phyloP scores from a whole-genome alignment of 2,888 invertebrate species.

The Drosophila quinaria region DNA sequence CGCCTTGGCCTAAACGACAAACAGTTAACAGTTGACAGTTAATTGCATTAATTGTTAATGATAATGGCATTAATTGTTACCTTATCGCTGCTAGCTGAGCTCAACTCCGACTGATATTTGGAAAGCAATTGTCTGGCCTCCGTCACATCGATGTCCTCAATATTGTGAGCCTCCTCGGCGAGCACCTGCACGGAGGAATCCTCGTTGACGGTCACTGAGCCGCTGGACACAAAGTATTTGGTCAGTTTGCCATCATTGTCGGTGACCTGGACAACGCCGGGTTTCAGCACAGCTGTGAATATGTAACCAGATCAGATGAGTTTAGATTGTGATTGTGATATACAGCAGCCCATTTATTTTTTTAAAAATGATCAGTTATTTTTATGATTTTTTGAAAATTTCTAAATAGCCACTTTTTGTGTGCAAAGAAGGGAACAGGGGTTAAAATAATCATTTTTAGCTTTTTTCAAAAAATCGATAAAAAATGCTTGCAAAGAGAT shows the following conservation, averaged over 20 bases:
- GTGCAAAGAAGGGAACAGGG: no score
- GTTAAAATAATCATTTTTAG: no score
- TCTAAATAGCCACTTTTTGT: no score
- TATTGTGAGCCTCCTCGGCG: constrained; percentile 97
- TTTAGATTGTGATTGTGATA: constrained; percentile 6
- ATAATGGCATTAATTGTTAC: constrained; percentile 86
- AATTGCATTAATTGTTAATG: not conserved
- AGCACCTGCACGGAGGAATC: constrained; percentile 97
- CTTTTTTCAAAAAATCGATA: no score
- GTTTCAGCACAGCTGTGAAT: constrained; percentile 92
- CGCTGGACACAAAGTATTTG: constrained; percentile 98
- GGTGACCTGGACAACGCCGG: constrained; percentile 96
- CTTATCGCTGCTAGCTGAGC: constrained; percentile 92
- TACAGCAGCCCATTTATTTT: no score
- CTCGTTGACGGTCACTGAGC: constrained; percentile 97
- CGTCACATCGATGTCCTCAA: constrained; percentile 92
- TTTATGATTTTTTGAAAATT: no score
- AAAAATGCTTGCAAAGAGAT: no score
- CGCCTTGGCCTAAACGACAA: constrained; percentile 89
- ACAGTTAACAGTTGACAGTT: not conserved
- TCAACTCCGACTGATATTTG: constrained; percentile 93
- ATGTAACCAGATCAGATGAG: not conserved
- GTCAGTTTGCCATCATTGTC: constrained; percentile 94
- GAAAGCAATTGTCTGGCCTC: constrained; percentile 93
- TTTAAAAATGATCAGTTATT: no score